Evolutionary conservation across 2,888 invertebrate species (phyloP), one percentile per base, ranked within the genome.

Genomic region (Microctonus aethiopoides): DNA sequence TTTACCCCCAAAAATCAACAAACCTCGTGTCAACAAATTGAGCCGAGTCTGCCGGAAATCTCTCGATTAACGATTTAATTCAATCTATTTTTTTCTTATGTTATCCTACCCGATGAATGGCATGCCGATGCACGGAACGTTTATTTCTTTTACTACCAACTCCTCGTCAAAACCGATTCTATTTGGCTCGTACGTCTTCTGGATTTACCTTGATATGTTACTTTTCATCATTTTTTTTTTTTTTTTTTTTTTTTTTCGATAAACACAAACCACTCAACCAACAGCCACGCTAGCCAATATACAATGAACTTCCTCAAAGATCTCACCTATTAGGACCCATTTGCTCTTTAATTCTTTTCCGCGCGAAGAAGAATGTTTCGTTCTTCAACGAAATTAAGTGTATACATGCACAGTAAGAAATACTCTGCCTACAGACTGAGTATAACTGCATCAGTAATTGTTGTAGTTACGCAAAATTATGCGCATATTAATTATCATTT

Each of bases 71-170:
- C 57, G 24, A 59, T 66, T 54, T 46, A n/a, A n/a, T 67, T 61
- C 46, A 52, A 63, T 59, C 57, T 4, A 59, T 59, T 41, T 34
- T 51, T 66, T 65, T 60, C 22, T 67, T 51, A 62, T 32, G 54
- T 60, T 65, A 67, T 73, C 72, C 71, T 66, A 70, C 76, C 80
- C 81, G 67, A 79, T 81, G 85, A 84, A 85, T 85, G 85, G 85
- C 85, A 85, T 83, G 85, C 79, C 79, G 85, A 85, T 85, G 85
- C 85, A 85, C 74, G 85, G 78, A 79, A 78, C 74, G 75, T 70
- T 79, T 80, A 5, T 29, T 80, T 66, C 69, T 76, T 72, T 56
- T 54, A 41, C 26, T 65, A 9, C 65, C 32, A 73, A 46, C 32
- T 63, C 68, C 68, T 68, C 63, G 57, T 65, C 54, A 52, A 9